phyloP scores from a whole-genome alignment of 92 coral and sea anemone genomes.

The Porites divaricata region DNA sequence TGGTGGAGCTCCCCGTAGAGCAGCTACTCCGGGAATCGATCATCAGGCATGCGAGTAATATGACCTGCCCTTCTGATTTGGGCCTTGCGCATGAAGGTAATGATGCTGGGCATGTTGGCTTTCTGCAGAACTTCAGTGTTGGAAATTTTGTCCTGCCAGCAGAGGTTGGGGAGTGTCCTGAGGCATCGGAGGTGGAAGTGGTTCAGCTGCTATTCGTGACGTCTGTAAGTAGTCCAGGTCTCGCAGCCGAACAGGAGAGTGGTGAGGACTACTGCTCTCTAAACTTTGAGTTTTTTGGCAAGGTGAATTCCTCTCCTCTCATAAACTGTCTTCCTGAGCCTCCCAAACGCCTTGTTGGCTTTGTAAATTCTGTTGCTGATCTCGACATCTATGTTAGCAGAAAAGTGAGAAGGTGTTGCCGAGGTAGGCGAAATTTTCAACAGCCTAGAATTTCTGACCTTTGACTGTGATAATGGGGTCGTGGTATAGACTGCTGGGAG shows the following conservation, averaged over 20 bases:
- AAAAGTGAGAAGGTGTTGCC: constrained; percentile 47
- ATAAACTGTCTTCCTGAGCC: constrained; percentile 31
- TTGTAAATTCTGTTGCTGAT: constrained; percentile 27
- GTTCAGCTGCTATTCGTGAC: constrained; percentile 50
- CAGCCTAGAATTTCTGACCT: neutral
- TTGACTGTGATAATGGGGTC: constrained; percentile 1
- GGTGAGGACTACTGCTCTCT: neutral
- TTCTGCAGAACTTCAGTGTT: constrained; percentile 30
- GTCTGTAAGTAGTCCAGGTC: constrained; percentile 48
- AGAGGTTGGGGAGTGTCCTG: constrained; percentile 13
- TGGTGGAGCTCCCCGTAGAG: constrained; percentile 19
- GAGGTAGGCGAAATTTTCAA: constrained; percentile 46
- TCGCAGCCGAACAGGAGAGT: constrained; percentile 49
- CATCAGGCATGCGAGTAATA: constrained; percentile 2
- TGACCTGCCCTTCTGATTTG: neutral
- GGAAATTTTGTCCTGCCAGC: constrained; percentile 42
- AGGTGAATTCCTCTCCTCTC: neutral
- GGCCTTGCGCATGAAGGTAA: constrained; percentile 14
- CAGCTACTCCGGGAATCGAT: constrained; percentile 28
- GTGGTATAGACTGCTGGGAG: constrained; percentile 23
- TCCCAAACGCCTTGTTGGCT: constrained; percentile 44
- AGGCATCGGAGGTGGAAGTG: constrained; percentile 40
- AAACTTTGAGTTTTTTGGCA: neutral
- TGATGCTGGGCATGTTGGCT: constrained; percentile 1
- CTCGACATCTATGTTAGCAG: constrained; percentile 39